phyloP scores from a whole-genome alignment of 2,888 invertebrate genomes.

The Ephialtes manifestator region DNA sequence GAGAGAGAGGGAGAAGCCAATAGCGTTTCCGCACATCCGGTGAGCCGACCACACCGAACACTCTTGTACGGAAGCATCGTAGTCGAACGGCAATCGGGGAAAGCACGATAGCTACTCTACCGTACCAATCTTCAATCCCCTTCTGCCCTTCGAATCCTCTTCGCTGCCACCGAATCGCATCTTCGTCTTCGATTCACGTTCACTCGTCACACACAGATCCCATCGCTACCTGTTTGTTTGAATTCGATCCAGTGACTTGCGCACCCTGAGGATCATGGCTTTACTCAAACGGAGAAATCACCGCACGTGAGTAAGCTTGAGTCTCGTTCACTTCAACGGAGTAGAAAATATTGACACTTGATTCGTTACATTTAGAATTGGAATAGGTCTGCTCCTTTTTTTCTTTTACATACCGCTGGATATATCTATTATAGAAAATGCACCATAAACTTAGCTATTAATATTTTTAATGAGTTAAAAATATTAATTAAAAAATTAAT shows the following conservation, averaged over 20 bases:
- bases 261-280: not conserved
- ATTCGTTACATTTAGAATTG: conserved; percentile 35
- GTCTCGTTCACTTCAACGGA: conserved; percentile 54
- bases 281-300: conserved; percentile 13
- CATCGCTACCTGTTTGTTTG: conserved; percentile 48
- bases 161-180: conserved; percentile 33
- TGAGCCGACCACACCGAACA: conserved; percentile 30
- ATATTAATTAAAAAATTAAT: too few species aligned
- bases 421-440: not conserved
- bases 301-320: conserved; percentile 32
- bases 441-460: not conserved
- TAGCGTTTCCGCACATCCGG: conserved; percentile 49
- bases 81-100: conserved; percentile 43
- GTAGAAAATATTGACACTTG: conserved; percentile 57
- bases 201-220: conserved; percentile 43
- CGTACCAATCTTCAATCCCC: conserved; percentile 42
- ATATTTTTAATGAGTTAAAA: too few species aligned
- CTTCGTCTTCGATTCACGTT: conserved; percentile 32
- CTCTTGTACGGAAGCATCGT: conserved; percentile 35
- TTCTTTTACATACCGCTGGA: not conserved
- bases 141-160: conserved; percentile 37
- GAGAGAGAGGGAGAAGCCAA: conserved; percentile 1
- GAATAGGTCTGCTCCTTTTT: not conserved
- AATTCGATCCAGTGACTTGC: conserved; percentile 25
- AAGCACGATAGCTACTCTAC: conserved; percentile 50